Evolutionary conservation across 2,797 vertebrate genomes (phyloP), one percentile per base, ranked within the genome.

Genomic region (Notoglanidium macrostoma): DNA sequence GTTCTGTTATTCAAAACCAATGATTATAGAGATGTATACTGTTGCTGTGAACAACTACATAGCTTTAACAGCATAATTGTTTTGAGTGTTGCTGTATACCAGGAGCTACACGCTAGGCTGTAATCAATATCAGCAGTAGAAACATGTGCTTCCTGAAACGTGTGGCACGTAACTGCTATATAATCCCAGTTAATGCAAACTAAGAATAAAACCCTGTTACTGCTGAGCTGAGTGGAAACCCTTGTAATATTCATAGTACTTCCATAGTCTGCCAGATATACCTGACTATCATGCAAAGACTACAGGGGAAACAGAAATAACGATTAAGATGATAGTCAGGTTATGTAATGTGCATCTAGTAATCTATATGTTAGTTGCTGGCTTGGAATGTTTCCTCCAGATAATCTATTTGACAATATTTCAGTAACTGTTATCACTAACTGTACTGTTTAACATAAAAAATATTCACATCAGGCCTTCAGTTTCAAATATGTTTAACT

Each of bases 201-300:
- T 83, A 84, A 90, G 67, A 87, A 85, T 90, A 92, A 91, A 91
- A 59, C 88, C 85, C 55, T 49, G 59, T 88, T 84, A 90, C 35
- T 92, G 90, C 90, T 92, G 91, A 92, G 88, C 67, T 76, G 82
- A 81, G 85, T 81, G 86, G 90, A 92, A 92, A 92, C 76, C 86
- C 65, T 76, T 55, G 72, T 40, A 72, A 68, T 83, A 82, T 57
- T 32, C 74, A 76, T 44, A 87, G 32, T 68, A 65, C 29, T 76
- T 76, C 57, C 63, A 51, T 81, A 46, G 49, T 82, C 51, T 46
- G 59, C 40, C 59, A 81, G 59, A 29, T 29, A 81, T 74, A 84
- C n/a, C 3, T 76, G 80, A 44, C 1, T 55, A 70, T 80, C 87
- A 86, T 32, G 68, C 51, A 80, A 73, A 80, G 72, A 63, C 49